Percentiles rank a stretch among this genome's conserved stretches.
Conservation (phyloP, 2,113 vertebrate species). For the Callorhinus ursinus region DNA sequence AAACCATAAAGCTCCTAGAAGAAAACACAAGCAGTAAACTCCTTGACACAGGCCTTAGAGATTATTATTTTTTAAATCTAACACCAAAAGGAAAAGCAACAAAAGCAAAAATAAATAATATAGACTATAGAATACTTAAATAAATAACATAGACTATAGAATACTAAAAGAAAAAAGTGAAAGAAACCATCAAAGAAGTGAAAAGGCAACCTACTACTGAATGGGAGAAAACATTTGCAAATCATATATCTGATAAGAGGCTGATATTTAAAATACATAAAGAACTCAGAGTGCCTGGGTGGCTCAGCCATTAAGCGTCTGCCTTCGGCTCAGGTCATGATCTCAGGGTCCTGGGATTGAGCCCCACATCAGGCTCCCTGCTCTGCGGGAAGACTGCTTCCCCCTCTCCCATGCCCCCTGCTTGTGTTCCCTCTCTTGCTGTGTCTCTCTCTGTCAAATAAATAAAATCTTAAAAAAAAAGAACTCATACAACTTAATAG, state of each 20-base stretch:
- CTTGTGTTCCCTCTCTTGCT: too few relatives aligned
- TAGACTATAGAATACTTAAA: neutral
- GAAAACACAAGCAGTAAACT: neutral
- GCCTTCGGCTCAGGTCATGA: too few relatives aligned
- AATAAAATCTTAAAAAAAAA: neutral
- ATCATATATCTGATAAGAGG: neutral
- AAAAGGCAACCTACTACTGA: neutral
- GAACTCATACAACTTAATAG: neutral
- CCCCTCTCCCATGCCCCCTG: too few relatives aligned
- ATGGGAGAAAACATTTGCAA: neutral
- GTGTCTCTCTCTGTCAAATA: too few relatives aligned
- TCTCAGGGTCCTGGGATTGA: too few relatives aligned
- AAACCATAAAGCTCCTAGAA: neutral
- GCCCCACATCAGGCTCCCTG: too few relatives aligned
- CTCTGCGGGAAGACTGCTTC: too few relatives aligned
- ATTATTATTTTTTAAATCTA: neutral
- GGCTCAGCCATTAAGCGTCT: too few relatives aligned
- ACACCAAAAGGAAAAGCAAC: neutral
- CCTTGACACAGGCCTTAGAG: neutral
- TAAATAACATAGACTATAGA: neutral
- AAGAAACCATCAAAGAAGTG: neutral
- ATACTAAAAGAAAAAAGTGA: neutral
- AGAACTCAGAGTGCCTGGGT: neutral
- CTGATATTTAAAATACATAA: neutral
- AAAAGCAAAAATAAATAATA: neutral